Percentiles rank a stretch among this genome's conserved stretches.
Evolutionary conservation across 2,888 invertebrate genomes (phyloP).

Genomic region (Eristalis pertinax): DNA sequence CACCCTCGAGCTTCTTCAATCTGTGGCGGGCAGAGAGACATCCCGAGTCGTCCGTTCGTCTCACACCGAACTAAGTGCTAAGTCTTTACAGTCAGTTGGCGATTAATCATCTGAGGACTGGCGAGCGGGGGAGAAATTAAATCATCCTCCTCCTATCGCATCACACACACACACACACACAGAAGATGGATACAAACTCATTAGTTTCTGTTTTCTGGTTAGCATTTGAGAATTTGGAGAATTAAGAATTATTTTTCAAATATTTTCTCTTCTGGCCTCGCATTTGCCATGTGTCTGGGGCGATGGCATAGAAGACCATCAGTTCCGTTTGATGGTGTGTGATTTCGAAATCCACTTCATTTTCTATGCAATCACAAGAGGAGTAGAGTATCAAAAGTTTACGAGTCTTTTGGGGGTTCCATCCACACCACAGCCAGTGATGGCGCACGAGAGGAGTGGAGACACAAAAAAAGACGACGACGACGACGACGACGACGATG

Average conservation of each 20-base stretch:
- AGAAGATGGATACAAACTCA: conserved; percentile 50
- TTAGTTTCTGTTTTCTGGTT: conserved; percentile 62
- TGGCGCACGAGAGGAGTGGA: not conserved
- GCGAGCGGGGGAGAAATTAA: conserved; percentile 19
- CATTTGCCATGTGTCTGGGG: conserved; percentile 24
- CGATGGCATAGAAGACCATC: conserved; percentile 22
- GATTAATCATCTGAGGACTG: conserved; percentile 68
- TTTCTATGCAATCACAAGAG: conserved; percentile 42
- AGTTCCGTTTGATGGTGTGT: conserved; percentile 48
- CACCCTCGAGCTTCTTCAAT: conserved; percentile 58
- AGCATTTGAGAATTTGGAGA: conserved; percentile 52
- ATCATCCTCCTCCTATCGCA: conserved; percentile 22
- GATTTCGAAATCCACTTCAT: conserved; percentile 67
- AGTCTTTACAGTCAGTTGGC: conserved; percentile 71
- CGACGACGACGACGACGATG: not conserved
- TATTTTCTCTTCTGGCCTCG: not conserved
- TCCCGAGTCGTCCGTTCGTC: not conserved
- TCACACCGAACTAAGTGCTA: conserved; percentile 63
- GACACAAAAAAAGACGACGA: not conserved
- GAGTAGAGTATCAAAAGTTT: conserved; percentile 44
- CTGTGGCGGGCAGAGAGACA: too few species aligned
- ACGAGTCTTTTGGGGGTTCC: conserved; percentile 54
- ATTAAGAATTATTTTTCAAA: conserved; percentile 67
- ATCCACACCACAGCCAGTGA: not conserved
- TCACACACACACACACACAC: conserved; percentile 3